Percentiles rank a stretch among this genome's conserved stretches.
Conservation (phyloP, 2,888 invertebrate genomes). For the Balanococcus diminutus region DNA sequence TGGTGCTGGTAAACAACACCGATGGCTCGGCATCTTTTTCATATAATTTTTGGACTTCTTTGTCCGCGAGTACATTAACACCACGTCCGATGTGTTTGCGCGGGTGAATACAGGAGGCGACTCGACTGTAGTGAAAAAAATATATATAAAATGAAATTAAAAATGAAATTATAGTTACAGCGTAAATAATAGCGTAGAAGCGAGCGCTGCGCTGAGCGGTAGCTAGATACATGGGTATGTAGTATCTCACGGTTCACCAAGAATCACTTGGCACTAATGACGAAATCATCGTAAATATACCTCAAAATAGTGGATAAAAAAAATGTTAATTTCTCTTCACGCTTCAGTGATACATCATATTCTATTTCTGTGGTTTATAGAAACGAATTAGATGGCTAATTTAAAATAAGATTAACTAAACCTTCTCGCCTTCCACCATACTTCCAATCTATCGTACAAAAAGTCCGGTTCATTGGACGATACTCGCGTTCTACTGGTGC, state of each 20-base stretch:
- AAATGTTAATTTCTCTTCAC: conserved; percentile 55
- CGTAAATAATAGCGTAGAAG: conserved; percentile 55
- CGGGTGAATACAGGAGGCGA: conserved; percentile 28
- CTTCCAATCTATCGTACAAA: not conserved
- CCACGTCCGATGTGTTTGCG: conserved; percentile 38
- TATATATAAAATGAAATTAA: conserved; percentile 51
- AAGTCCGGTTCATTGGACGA: conserved; percentile 52
- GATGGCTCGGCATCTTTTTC: conserved; percentile 38
- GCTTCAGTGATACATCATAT: conserved; percentile 55
- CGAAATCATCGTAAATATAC: conserved; percentile 55
- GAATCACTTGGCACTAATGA: conserved; percentile 53
- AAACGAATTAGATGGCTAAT: conserved; percentile 54
- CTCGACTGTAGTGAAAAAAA: conserved; percentile 6
- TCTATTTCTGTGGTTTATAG: conserved; percentile 50
- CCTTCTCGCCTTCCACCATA: not conserved
- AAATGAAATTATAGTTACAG: conserved; percentile 51
- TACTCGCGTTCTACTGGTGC: no score
- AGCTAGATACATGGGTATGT: not conserved
- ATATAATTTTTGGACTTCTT: conserved; percentile 41
- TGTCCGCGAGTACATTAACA: conserved; percentile 51
- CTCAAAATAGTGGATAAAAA: conserved; percentile 45
- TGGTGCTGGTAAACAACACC: conserved; percentile 18
- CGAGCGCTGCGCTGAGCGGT: conserved; percentile 20
- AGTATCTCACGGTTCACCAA: conserved; percentile 55
- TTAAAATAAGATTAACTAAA: conserved; percentile 54